These are phyloP conservation scores for Drosophila takahashii DNA, from an alignment of 1,140 invertebrate genomes.

Conservation along the genomic window DNA sequence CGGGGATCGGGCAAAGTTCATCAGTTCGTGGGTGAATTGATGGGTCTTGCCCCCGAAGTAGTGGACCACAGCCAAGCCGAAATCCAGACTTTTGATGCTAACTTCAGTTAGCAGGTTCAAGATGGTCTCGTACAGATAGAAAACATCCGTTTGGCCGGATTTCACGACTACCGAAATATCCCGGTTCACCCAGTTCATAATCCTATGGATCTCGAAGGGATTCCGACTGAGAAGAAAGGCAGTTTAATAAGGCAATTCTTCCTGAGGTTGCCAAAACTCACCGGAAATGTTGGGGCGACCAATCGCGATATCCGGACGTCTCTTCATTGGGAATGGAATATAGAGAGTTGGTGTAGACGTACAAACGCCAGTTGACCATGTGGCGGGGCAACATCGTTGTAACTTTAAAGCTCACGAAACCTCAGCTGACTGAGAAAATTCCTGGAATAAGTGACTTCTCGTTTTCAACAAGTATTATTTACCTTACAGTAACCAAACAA, in stretches of 20 bases:
- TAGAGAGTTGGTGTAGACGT: conserved; percentile 50
- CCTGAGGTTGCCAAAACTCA: background rate
- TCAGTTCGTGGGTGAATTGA: conserved; percentile 96
- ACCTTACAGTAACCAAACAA: background rate
- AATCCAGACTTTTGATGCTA: conserved; percentile 28
- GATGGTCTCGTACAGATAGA: conserved; percentile 26
- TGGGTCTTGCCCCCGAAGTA: conserved; percentile 87
- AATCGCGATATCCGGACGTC: conserved; percentile 23
- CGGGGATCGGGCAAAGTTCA: conserved; percentile 93
- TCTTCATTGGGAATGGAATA: conserved; percentile 37
- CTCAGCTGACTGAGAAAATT: background rate
- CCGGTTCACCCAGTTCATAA: conserved; percentile 57
- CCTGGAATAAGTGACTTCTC: background rate
- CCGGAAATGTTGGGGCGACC: conserved; percentile 27
- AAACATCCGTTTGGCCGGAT: conserved; percentile 8
- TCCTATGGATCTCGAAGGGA: conserved; percentile 35
- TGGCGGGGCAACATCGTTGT: conserved; percentile 38
- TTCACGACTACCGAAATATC: conserved; percentile 51
- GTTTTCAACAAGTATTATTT: conserved; percentile 3
- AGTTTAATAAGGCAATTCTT: no score
- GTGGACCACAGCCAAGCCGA: conserved; percentile 76
- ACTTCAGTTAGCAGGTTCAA: conserved; percentile 24
- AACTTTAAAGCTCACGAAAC: background rate
- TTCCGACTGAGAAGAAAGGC: conserved; percentile 11
- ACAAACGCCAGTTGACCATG: conserved; percentile 55